A percentile compares a stretch with the other conserved stretches of the same genome.
Evolutionary conservation across 92 coral and sea anemone genomes (phyloP).

Genomic region (Siderastrea siderea): DNA sequence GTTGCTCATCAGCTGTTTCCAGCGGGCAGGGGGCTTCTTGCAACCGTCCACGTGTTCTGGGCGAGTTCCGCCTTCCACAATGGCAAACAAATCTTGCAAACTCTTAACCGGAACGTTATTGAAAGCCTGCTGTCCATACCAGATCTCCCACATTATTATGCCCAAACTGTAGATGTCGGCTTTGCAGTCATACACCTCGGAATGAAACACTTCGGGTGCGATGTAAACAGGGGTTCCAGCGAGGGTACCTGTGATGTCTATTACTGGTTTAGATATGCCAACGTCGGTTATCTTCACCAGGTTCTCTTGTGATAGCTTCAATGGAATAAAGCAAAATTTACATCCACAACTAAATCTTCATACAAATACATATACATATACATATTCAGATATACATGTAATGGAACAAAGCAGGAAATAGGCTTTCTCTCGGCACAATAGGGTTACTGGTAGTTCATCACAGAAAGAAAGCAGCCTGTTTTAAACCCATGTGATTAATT

Average conservation of each 20-base stretch:
- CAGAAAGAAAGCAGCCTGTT: too few relatives aligned
- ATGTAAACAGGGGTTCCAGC: constrained; percentile 38
- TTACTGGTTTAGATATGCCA: constrained; percentile 20
- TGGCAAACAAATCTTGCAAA: neutral
- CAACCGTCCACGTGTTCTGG: neutral
- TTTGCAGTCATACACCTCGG: neutral
- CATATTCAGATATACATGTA: too few relatives aligned
- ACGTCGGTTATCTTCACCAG: constrained; percentile 41
- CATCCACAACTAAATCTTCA: too few relatives aligned
- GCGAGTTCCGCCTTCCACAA: constrained; percentile 4
- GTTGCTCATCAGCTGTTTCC: neutral
- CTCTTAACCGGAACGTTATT: neutral
- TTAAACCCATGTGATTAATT: too few relatives aligned
- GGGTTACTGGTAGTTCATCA: too few relatives aligned
- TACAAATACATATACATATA: too few relatives aligned
- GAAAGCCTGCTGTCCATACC: constrained; percentile 43
- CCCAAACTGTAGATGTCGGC: constrained; percentile 59
- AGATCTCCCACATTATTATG: constrained; percentile 55
- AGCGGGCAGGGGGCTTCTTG: neutral
- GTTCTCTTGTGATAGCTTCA: neutral
- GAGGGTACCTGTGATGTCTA: constrained; percentile 14
- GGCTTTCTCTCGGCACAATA: too few relatives aligned
- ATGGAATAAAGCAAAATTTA: neutral
- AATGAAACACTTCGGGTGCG: constrained; percentile 48
- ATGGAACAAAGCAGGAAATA: too few relatives aligned